Conservation (phyloP, 2,113 vertebrate species). For the Barbus barbus region DNA sequence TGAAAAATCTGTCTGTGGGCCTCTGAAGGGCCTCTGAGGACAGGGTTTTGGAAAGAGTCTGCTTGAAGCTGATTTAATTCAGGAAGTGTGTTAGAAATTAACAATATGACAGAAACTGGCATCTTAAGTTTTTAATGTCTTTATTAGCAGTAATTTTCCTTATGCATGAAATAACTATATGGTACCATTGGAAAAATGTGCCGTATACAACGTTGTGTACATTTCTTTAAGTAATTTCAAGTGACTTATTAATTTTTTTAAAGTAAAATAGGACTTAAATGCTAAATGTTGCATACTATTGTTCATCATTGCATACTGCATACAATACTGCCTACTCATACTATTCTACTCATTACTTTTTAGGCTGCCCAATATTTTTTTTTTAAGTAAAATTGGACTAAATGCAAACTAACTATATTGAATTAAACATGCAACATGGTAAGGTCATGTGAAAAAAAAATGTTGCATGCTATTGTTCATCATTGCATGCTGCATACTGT, state of each 20-base stretch:
- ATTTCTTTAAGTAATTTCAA: too few species aligned
- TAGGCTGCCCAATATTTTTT: not conserved
- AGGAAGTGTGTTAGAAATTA: not conserved
- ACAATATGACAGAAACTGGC: not conserved
- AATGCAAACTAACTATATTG: not conserved
- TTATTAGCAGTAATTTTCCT: not conserved
- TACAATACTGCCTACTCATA: too few species aligned
- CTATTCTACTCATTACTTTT: not conserved
- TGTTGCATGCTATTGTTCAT: not conserved
- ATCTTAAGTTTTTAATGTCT: not conserved
- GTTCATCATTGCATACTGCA: too few species aligned
- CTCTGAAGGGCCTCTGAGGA: not conserved
- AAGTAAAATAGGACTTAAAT: too few species aligned
- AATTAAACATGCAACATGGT: not conserved
- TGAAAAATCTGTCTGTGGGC: not conserved
- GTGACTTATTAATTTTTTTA: too few species aligned
- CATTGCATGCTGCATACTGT: not conserved
- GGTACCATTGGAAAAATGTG: not conserved
- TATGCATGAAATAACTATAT: not conserved
- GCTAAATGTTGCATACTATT: too few species aligned
- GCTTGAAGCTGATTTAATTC: not conserved
- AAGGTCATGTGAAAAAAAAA: not conserved
- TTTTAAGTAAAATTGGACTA: not conserved
- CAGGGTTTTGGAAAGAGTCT: not conserved
- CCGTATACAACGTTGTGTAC: not conserved